Percentiles rank a stretch among this genome's conserved stretches.
Evolutionary conservation across 2,113 vertebrate genomes (phyloP).

Genomic region (Chaetodon trifascialis): DNA sequence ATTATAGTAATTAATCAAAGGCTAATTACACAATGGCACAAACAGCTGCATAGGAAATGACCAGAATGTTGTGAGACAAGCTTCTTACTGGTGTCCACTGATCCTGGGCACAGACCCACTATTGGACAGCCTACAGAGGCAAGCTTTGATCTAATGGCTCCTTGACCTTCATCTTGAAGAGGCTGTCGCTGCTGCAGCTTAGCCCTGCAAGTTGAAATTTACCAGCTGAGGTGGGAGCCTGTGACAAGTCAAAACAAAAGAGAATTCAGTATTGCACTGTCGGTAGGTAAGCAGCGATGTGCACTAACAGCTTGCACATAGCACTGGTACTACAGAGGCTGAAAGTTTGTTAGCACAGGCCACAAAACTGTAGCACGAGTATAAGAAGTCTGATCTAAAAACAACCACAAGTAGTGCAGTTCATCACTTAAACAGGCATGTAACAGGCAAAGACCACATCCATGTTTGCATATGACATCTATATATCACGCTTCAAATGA

Average conservation of each 20-base stretch:
- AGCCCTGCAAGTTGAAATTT: not conserved
- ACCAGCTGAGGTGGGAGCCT: not conserved
- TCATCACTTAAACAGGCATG: too few species aligned
- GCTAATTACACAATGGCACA: conserved; percentile 58
- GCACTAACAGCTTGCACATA: too few species aligned
- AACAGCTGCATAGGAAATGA: conserved; percentile 10
- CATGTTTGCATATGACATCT: too few species aligned
- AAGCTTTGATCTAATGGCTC: conserved; percentile 26
- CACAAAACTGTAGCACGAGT: too few species aligned
- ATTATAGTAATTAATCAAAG: conserved; percentile 74
- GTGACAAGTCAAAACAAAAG: not conserved
- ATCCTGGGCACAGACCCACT: not conserved
- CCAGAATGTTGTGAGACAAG: conserved; percentile 11
- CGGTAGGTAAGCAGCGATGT: too few species aligned
- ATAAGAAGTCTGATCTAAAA: too few species aligned
- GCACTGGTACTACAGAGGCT: too few species aligned
- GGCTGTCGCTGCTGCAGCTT: conserved; percentile 3
- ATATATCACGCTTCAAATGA: too few species aligned
- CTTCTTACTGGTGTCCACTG: conserved; percentile 24
- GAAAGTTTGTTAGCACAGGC: too few species aligned
- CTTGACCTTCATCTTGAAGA: conserved; percentile 45
- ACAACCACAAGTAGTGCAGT: too few species aligned
- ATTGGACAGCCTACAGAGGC: conserved; percentile 12
- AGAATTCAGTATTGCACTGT: not conserved
- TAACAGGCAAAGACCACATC: too few species aligned